These are phyloP conservation scores for Aphelenchoides bicaudatus DNA, from an alignment of 2,888 invertebrate genomes.

Conservation along the genomic window DNA sequence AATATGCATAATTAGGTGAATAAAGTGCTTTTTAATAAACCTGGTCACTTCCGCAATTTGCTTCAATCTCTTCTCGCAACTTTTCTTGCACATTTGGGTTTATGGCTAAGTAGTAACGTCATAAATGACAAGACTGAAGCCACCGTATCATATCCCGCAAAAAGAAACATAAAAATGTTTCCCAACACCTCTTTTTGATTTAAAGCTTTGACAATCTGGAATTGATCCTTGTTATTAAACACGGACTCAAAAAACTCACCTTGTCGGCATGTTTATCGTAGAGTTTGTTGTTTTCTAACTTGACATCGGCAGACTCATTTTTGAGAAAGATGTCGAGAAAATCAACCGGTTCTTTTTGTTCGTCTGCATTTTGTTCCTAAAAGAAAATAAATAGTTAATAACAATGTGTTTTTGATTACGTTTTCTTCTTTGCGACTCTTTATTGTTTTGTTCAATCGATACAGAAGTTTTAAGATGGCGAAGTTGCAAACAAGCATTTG, in stretches of 20 bases:
- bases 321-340: conserved; percentile 53
- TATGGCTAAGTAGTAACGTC: conserved; percentile 62
- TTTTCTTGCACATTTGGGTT: conserved; percentile 61
- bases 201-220: conserved; percentile 35
- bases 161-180: conserved; percentile 42
- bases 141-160: conserved; percentile 63
- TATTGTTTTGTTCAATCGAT: too few species aligned
- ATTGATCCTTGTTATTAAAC: too few species aligned
- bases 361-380: too few species aligned
- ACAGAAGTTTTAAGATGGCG: too few species aligned
- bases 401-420: too few species aligned
- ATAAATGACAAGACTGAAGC: conserved; percentile 63
- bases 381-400: too few species aligned
- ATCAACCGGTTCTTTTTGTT: conserved; percentile 35
- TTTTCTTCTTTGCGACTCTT: too few species aligned
- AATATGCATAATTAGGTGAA: too few species aligned
- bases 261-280: conserved; percentile 12
- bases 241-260: too few species aligned
- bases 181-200: conserved; percentile 40
- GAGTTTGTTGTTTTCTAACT: conserved; percentile 16
- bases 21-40: too few species aligned
- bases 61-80: conserved; percentile 42
- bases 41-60: conserved; percentile 45
- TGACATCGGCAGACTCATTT: conserved; percentile 26
- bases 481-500: too few species aligned